Percentiles rank a stretch among this genome's conserved stretches.
These are phyloP conservation scores for Drosophila anomalata DNA, from an alignment of 2,888 invertebrate genomes.

Conservation along the genomic window DNA sequence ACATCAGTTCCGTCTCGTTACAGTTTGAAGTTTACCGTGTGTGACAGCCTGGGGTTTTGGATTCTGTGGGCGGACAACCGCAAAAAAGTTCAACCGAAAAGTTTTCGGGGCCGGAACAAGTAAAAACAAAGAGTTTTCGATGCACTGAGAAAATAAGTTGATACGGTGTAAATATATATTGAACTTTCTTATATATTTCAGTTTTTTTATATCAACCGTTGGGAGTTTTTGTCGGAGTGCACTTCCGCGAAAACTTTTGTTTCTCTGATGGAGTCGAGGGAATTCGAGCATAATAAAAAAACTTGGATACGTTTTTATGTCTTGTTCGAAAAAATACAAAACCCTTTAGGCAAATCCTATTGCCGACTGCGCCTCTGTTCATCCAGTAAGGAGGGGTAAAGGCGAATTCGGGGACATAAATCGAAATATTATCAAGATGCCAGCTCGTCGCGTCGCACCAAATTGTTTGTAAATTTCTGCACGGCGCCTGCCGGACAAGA, in stretches of 20 bases:
- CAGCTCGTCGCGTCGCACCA: constrained; percentile 61
- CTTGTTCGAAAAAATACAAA: neutral
- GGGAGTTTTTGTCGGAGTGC: neutral
- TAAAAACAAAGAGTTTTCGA: constrained; percentile 29
- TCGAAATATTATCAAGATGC: constrained; percentile 79
- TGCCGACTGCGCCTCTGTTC: neutral
- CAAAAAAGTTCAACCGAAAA: constrained; percentile 43
- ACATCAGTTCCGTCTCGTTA: constrained; percentile 77
- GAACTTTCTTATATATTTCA: neutral
- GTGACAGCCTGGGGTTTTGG: constrained; percentile 59
- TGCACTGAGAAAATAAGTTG: neutral
- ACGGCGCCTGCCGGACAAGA: constrained; percentile 35
- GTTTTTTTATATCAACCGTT: neutral
- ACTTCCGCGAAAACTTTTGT: neutral
- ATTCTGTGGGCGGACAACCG: constrained; percentile 36
- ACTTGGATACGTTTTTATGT: neutral
- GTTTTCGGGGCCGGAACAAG: constrained; percentile 33
- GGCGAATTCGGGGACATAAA: constrained; percentile 56
- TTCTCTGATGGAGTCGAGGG: neutral
- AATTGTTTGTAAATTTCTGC: constrained; percentile 44
- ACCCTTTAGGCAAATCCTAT: neutral
- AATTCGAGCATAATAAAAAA: constrained; percentile 2
- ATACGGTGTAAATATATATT: too few relatives aligned
- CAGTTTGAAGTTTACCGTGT: constrained; percentile 77
- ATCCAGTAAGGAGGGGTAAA: constrained; percentile 21